Conservation (phyloP, 2,113 vertebrate species). For the Melanostigma gelatinosum region DNA sequence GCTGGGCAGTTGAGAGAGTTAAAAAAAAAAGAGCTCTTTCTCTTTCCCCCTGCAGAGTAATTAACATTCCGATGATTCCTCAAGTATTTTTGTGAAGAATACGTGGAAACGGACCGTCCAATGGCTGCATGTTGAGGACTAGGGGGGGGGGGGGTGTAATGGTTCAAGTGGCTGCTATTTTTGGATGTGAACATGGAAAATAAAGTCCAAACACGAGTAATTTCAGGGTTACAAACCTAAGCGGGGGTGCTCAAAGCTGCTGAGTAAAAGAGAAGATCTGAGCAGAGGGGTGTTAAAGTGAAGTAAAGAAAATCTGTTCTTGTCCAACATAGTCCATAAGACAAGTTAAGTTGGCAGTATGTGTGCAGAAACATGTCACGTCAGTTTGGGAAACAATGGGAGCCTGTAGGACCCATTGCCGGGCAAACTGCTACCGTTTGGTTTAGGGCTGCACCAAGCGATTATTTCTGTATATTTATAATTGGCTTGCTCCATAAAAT, state of each 20-base stretch:
- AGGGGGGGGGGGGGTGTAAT: conserved; percentile 15
- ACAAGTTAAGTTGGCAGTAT: neutral
- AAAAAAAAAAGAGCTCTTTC: conserved; percentile 52
- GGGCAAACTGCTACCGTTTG: neutral
- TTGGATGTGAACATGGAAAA: conserved; percentile 66
- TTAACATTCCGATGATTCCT: conserved; percentile 84
- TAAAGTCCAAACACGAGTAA: conserved; percentile 49
- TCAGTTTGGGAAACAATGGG: conserved; percentile 6
- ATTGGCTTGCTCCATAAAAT: neutral
- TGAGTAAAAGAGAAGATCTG: neutral
- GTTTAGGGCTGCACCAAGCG: neutral
- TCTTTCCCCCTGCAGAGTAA: conserved; percentile 59
- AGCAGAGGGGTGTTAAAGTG: neutral
- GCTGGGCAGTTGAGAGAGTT: conserved; percentile 26
- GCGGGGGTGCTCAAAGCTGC: neutral
- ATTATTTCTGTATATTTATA: neutral
- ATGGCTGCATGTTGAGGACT: conserved; percentile 27
- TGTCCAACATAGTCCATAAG: neutral
- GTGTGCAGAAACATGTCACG: neutral
- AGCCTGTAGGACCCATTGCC: neutral
- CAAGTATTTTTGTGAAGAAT: conserved; percentile 68
- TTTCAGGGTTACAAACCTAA: conserved; percentile 48
- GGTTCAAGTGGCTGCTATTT: conserved; percentile 68
- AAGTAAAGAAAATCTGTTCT: neutral
- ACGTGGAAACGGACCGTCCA: conserved; percentile 64